Percentiles rank a stretch among this genome's conserved stretches.
phyloP scores from a whole-genome alignment of 2,888 invertebrate species.

The Hirudinaria manillensis region DNA sequence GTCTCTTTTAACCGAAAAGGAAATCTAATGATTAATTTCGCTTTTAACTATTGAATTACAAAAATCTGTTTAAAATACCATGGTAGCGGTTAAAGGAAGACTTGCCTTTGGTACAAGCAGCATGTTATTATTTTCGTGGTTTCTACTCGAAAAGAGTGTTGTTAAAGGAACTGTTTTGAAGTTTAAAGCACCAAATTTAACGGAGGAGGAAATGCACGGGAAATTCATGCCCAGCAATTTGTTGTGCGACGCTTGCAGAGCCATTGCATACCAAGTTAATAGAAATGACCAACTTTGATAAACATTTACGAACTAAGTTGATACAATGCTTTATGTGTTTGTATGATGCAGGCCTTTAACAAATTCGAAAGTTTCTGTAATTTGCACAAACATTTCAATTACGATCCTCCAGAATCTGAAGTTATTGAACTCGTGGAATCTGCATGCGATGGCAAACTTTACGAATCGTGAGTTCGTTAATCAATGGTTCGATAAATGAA shows the following conservation, averaged over 20 bases:
- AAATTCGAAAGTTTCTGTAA: slow-evolving; percentile 33
- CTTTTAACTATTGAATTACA: too few species aligned
- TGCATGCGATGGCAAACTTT: slow-evolving; percentile 16
- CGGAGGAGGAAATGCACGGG: slow-evolving; percentile 51
- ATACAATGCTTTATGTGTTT: background rate
- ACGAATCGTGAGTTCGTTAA: background rate
- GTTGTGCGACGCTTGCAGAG: slow-evolving; percentile 52
- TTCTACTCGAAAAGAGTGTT: too few species aligned
- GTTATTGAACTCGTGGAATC: slow-evolving; percentile 43
- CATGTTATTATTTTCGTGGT: too few species aligned
- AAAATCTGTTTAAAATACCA: too few species aligned
- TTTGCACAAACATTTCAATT: slow-evolving; percentile 37
- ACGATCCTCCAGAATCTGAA: slow-evolving; percentile 45
- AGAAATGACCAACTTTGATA: background rate
- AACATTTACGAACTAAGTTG: background rate
- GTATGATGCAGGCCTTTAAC: background rate
- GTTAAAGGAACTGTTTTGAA: slow-evolving; percentile 9
- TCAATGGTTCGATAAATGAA: background rate
- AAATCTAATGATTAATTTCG: too few species aligned
- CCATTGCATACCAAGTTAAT: slow-evolving; percentile 49
- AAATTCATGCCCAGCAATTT: slow-evolving; percentile 48
- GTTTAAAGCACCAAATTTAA: slow-evolving; percentile 42
- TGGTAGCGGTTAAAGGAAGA: too few species aligned
- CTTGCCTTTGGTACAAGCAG: too few species aligned
- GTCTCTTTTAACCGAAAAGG: too few species aligned